These are phyloP conservation scores for Harpagifer antarcticus DNA, from an alignment of 2,797 vertebrate species.

Conservation along the genomic window DNA sequence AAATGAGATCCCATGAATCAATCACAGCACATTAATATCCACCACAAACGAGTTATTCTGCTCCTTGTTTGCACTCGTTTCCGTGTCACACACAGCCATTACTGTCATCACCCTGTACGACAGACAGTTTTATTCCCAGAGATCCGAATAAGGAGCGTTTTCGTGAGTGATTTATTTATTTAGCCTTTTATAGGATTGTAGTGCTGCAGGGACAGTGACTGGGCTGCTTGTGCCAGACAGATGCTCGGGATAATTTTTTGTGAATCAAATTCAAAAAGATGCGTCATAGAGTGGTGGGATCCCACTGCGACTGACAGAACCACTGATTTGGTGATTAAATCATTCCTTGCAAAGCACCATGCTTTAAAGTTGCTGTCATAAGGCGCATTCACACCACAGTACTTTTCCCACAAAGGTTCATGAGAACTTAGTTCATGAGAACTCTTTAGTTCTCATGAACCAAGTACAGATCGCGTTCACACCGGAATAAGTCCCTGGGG, in stretches of 20 bases:
- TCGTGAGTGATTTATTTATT: constrained; percentile 44
- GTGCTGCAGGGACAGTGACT: constrained; percentile 40
- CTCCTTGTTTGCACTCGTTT: constrained; percentile 21
- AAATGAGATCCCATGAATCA: constrained; percentile 50
- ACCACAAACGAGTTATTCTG: constrained; percentile 31
- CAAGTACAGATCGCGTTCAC: no score
- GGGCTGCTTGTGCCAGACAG: constrained; percentile 21
- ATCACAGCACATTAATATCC: constrained; percentile 56
- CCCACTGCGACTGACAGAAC: constrained; percentile 46
- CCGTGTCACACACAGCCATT: constrained; percentile 29
- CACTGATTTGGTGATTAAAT: constrained; percentile 54
- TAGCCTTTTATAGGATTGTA: constrained; percentile 32
- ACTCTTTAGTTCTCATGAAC: no score
- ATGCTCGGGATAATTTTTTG: constrained; percentile 37
- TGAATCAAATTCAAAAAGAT: constrained; percentile 41
- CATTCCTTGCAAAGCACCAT: constrained; percentile 24
- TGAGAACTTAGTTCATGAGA: no score
- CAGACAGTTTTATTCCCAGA: constrained; percentile 8
- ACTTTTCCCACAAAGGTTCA: no score
- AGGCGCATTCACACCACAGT: no score
- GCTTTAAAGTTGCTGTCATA: constrained; percentile 12
- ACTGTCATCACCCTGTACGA: constrained; percentile 6
- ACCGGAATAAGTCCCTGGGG: no score
- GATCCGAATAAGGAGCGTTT: constrained; percentile 15
- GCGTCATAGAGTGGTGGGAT: constrained; percentile 35